phyloP scores from a whole-genome alignment of 2,888 invertebrate genomes.

The Eupithecia dodoneata region DNA sequence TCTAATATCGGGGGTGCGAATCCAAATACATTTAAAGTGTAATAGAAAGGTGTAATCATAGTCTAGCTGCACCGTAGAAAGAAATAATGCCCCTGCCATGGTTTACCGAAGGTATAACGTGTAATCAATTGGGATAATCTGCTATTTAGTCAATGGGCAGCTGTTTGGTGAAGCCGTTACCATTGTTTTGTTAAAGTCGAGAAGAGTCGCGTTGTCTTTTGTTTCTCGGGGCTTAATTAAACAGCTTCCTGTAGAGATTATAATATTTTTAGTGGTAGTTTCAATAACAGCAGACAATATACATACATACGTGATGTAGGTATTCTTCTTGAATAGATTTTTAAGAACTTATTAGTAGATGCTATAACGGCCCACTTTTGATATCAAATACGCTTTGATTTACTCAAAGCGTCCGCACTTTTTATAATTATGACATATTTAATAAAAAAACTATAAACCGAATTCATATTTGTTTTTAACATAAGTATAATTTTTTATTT shows the following conservation, averaged over 20 bases:
- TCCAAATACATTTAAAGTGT: slow-evolving; percentile 21
- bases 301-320: too few species aligned
- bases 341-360: neutral
- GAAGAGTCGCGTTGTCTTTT: neutral
- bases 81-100: slow-evolving; percentile 14
- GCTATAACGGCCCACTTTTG: too few species aligned
- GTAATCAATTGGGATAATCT: slow-evolving; percentile 34
- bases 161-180: slow-evolving; percentile 23
- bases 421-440: neutral
- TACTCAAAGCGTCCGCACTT: neutral
- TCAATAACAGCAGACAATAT: neutral
- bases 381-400: too few species aligned
- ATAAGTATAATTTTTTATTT: too few species aligned
- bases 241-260: neutral
- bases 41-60: slow-evolving; percentile 35
- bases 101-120: slow-evolving; percentile 30
- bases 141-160: slow-evolving; percentile 22
- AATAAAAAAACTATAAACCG: too few species aligned
- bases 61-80: slow-evolving; percentile 7
- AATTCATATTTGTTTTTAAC: too few species aligned
- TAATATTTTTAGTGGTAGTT: neutral
- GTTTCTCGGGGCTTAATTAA: neutral
- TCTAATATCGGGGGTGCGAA: slow-evolving; percentile 26
- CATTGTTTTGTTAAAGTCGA: slow-evolving; percentile 4
- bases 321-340: neutral